Evolutionary conservation across 2,113 vertebrate genomes (phyloP).

Genomic region (Carassius gibelio): DNA sequence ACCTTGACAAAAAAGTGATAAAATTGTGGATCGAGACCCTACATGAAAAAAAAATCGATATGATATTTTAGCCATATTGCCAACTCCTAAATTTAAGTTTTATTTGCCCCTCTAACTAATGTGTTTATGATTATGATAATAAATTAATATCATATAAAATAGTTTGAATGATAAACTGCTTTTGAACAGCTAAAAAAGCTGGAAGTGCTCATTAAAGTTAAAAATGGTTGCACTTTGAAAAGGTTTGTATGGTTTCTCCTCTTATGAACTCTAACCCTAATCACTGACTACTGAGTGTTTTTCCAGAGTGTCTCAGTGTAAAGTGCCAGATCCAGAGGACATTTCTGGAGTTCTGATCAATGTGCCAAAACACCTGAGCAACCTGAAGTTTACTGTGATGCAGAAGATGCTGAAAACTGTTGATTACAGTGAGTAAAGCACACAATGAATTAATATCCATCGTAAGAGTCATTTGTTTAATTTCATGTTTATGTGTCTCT

Average conservation of each 20-base stretch:
- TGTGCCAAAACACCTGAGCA: conserved; percentile 45
- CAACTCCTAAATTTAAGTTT: no score
- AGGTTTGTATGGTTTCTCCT: conserved; percentile 22
- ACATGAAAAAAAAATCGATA: no score
- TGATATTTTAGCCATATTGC: no score
- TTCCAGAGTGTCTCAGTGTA: conserved; percentile 40
- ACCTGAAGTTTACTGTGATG: conserved; percentile 37
- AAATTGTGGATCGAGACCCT: no score
- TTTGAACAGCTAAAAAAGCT: not conserved
- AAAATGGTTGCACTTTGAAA: not conserved
- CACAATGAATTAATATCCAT: not conserved
- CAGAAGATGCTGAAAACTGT: conserved; percentile 32
- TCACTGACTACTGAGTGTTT: conserved; percentile 36
- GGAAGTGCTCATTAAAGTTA: not conserved
- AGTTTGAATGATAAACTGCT: not conserved
- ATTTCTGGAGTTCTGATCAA: conserved; percentile 45
- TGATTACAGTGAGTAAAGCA: conserved; percentile 7
- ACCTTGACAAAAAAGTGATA: no score
- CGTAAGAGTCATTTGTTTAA: not conserved
- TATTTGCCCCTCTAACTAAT: no score
- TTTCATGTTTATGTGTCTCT: not conserved
- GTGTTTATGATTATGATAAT: not conserved
- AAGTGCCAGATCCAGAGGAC: conserved; percentile 36
- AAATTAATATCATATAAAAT: not conserved
- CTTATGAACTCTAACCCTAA: conserved; percentile 5